Evolutionary conservation across 2,797 vertebrate species (phyloP).

Genomic region (Typhlichthys eigenmanni): DNA sequence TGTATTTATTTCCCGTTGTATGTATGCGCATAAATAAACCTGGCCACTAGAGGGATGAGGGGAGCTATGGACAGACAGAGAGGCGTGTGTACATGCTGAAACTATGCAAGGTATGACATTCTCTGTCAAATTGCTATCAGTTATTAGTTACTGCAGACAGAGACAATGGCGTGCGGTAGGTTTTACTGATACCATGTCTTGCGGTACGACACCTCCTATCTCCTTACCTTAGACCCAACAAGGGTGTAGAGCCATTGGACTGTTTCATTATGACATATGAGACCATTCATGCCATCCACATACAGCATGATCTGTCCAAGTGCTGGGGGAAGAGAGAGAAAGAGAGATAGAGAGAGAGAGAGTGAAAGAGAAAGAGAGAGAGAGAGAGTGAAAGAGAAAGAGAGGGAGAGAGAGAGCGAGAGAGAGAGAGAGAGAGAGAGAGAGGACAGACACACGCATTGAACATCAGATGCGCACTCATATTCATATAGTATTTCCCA

Average conservation of each 20-base stretch:
- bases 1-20: conserved; percentile 7
- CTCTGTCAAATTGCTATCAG: conserved; percentile 7
- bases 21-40: conserved; percentile 4
- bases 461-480: too few species aligned
- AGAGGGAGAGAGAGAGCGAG: conserved; percentile 14
- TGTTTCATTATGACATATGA: conserved; percentile 94
- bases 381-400: too few species aligned
- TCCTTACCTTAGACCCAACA: conserved; percentile 93
- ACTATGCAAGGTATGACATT: conserved; percentile 1
- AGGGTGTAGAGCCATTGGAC: conserved; percentile 96
- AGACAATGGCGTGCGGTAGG: conserved; percentile 11
- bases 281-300: conserved; percentile 97
- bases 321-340: conserved; percentile 71
- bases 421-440: conserved; percentile 11
- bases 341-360: conserved; percentile 5
- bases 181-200: not conserved
- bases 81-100: conserved; percentile 4
- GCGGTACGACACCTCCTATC: not conserved
- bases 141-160: conserved; percentile 25
- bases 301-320: conserved; percentile 98
- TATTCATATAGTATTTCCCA: too few species aligned
- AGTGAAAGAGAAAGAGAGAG: too few species aligned
- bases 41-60: conserved; percentile 67
- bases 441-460: not conserved
- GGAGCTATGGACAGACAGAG: conserved; percentile 16